These are phyloP conservation scores for Lysiphlebus fabarum DNA, from an alignment of 1,140 invertebrate species.

Conservation along the genomic window DNA sequence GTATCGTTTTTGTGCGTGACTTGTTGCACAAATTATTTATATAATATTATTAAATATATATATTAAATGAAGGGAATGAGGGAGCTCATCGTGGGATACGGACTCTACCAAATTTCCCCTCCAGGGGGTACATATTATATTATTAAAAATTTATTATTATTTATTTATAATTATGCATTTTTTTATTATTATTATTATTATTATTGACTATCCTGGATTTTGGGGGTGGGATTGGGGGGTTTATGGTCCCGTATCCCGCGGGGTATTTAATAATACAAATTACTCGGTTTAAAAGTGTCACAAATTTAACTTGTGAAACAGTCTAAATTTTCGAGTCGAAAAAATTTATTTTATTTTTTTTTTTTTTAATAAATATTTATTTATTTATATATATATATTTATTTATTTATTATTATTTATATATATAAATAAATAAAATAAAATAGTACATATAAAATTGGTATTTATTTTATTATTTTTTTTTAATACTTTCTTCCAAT, in stretches of 20 bases:
- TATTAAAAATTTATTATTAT: no score
- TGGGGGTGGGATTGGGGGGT: background rate
- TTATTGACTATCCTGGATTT: no score
- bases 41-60: no score
- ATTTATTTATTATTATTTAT: conserved; percentile 3
- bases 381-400: conserved; percentile 6
- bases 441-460: conserved; percentile 11
- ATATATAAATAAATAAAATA: conserved; percentile 14
- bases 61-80: background rate
- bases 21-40: background rate
- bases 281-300: background rate
- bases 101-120: background rate
- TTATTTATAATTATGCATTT: no score
- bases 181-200: no score
- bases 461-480: conserved; percentile 9
- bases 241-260: conserved; percentile 4
- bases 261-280: background rate
- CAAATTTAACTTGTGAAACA: conserved; percentile 36
- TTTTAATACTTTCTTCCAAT: conserved; percentile 50
- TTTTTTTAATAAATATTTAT: conserved; percentile 9
- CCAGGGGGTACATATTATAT: conserved; percentile 3
- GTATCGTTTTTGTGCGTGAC: background rate
- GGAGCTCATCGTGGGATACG: background rate
- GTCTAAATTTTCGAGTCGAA: conserved; percentile 51
- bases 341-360: background rate